Conservation (phyloP, 2,888 invertebrate genomes). For the Callinectes sapidus region DNA sequence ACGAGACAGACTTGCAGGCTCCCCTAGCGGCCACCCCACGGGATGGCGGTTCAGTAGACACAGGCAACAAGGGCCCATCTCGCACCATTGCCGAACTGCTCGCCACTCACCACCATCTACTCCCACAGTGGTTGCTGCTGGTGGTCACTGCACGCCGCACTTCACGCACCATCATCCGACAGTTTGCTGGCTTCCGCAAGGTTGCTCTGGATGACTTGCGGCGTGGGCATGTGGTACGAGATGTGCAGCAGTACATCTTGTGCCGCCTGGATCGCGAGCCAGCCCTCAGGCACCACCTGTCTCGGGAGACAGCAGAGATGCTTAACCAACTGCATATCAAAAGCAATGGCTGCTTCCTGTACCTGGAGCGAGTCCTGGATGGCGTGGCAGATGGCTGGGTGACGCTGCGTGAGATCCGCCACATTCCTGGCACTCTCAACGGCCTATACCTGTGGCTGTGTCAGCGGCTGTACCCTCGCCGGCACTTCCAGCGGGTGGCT, state of each 20-base stretch:
- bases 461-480: slow-evolving; percentile 91
- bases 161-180: slow-evolving; percentile 86
- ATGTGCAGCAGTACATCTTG: slow-evolving; percentile 96
- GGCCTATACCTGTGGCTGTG: slow-evolving; percentile 96
- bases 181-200: slow-evolving; percentile 87
- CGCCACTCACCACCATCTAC: slow-evolving; percentile 90
- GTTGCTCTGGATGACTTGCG: slow-evolving; percentile 88
- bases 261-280: slow-evolving; percentile 93
- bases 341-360: slow-evolving; percentile 93
- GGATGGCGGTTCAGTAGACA: slow-evolving; percentile 62
- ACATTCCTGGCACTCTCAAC: slow-evolving; percentile 96
- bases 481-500: slow-evolving; percentile 88
- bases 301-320: slow-evolving; percentile 93
- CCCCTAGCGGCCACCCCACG: slow-evolving; percentile 37
- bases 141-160: slow-evolving; percentile 92
- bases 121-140: slow-evolving; percentile 94
- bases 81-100: slow-evolving; percentile 88
- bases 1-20: slow-evolving; percentile 79
- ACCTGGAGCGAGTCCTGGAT: slow-evolving; percentile 90
- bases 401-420: slow-evolving; percentile 90
- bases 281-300: slow-evolving; percentile 90
- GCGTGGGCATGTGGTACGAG: slow-evolving; percentile 88
- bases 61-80: slow-evolving; percentile 55
- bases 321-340: slow-evolving; percentile 96
- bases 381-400: slow-evolving; percentile 96